These are phyloP conservation scores for Tetragonisca angustula DNA, from an alignment of 2,888 invertebrate genomes.

Conservation along the genomic window DNA sequence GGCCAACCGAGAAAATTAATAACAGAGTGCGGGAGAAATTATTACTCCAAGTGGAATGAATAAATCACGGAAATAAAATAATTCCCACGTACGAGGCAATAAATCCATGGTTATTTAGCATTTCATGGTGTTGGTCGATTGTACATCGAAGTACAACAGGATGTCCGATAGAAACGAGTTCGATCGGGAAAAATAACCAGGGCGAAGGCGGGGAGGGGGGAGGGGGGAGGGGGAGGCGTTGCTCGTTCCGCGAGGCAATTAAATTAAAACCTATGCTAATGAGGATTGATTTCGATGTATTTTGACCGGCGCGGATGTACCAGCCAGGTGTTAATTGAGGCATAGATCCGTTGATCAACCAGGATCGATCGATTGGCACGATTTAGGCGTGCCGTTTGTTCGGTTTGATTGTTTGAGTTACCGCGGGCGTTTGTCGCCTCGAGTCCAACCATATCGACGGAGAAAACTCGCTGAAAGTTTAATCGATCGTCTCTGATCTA, in stretches of 20 bases:
- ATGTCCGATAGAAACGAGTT: neutral
- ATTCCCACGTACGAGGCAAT: neutral
- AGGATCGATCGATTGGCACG: constrained; percentile 61
- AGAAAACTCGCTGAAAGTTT: constrained; percentile 21
- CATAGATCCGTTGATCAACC: constrained; percentile 62
- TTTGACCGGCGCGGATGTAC: constrained; percentile 19
- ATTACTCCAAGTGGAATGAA: no score
- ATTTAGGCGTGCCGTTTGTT: constrained; percentile 65
- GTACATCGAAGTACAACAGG: neutral
- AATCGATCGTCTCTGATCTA: constrained; percentile 8
- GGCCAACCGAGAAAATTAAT: neutral
- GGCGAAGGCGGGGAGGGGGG: no score
- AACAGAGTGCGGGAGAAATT: neutral
- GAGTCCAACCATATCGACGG: neutral
- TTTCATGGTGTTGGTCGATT: neutral
- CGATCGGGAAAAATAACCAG: neutral
- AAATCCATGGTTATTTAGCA: neutral
- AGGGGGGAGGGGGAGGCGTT: neutral
- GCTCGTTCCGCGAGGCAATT: constrained; percentile 16
- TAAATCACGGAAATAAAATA: neutral
- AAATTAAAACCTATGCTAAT: constrained; percentile 62
- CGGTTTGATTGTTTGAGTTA: constrained; percentile 62
- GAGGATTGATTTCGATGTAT: constrained; percentile 41
- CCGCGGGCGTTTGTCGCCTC: constrained; percentile 12
- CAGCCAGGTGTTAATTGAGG: constrained; percentile 62